Evolutionary conservation across 2,888 invertebrate species (phyloP).

Genomic region (Iphiclides podalirius): DNA sequence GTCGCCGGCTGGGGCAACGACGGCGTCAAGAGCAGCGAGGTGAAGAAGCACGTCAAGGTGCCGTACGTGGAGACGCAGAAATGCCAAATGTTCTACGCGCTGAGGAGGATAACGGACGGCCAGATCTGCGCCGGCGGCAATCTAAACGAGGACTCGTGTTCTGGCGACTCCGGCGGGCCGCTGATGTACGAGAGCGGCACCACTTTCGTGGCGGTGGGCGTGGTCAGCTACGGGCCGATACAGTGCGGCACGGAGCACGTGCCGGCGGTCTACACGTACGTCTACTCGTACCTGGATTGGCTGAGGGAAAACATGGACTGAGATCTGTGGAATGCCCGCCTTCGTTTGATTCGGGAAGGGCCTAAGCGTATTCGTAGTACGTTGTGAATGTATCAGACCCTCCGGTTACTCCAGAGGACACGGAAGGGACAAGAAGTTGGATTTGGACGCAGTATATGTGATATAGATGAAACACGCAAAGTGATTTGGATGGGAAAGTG

Average conservation of each 20-base stretch:
- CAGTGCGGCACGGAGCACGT: constrained; percentile 51
- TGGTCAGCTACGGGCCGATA: constrained; percentile 63
- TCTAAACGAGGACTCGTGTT: constrained; percentile 80
- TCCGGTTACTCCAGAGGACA: too few species aligned
- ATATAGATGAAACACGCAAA: too few species aligned
- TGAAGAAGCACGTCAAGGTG: constrained; percentile 33
- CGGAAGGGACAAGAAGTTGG: too few species aligned
- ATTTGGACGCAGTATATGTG: too few species aligned
- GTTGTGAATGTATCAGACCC: too few species aligned
- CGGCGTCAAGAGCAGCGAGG: constrained; percentile 42
- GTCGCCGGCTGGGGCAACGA: constrained; percentile 61
- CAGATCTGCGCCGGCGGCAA: constrained; percentile 78
- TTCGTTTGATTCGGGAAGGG: too few species aligned
- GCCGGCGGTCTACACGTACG: constrained; percentile 69
- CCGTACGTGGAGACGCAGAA: constrained; percentile 29
- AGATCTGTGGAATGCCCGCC: not conserved
- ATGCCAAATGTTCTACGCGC: constrained; percentile 22
- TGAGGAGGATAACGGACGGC: constrained; percentile 31
- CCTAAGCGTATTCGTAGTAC: too few species aligned
- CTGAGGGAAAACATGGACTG: constrained; percentile 35
- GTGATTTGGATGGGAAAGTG: too few species aligned
- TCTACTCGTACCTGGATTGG: constrained; percentile 63
- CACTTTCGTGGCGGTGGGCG: constrained; percentile 23
- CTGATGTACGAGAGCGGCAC: constrained; percentile 51
- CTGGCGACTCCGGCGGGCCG: constrained; percentile 85